Percentiles rank a stretch among this genome's conserved stretches.
Conservation (phyloP, 2,113 vertebrate species). For the Hiodon alosoides region DNA sequence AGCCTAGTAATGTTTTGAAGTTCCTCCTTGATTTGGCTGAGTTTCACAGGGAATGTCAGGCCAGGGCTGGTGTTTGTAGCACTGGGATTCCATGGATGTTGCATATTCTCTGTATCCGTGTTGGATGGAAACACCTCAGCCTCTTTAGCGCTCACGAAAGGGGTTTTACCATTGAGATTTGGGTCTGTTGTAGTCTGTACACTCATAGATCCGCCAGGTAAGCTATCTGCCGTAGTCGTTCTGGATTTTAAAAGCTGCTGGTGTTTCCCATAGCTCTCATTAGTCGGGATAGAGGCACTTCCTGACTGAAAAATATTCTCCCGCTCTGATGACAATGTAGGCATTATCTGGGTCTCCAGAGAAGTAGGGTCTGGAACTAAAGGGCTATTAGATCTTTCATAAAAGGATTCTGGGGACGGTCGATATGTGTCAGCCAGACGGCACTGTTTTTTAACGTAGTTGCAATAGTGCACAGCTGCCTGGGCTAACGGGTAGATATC, state of each 20-base stretch:
- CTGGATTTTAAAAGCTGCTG: background rate
- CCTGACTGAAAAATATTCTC: background rate
- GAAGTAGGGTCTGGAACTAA: constrained; percentile 14
- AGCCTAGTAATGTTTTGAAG: constrained; percentile 46
- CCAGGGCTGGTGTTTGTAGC: constrained; percentile 40
- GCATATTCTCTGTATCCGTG: constrained; percentile 51
- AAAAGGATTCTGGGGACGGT: constrained; percentile 45
- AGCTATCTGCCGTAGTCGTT: background rate
- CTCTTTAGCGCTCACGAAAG: constrained; percentile 13
- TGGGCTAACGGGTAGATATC: constrained; percentile 83
- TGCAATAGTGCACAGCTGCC: constrained; percentile 82
- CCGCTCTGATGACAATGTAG: background rate
- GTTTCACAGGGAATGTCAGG: constrained; percentile 44
- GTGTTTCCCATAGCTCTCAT: constrained; percentile 15
- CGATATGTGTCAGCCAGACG: constrained; percentile 72
- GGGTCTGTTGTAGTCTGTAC: constrained; percentile 22
- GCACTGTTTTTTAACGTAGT: constrained; percentile 82
- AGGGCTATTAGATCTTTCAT: constrained; percentile 32
- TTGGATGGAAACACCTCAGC: constrained; percentile 36
- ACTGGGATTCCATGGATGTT: constrained; percentile 33
- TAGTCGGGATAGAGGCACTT: background rate
- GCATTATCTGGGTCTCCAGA: constrained; percentile 19
- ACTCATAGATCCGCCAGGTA: constrained; percentile 22
- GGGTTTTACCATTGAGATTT: constrained; percentile 31
- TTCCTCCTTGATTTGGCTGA: constrained; percentile 49